Conservation (phyloP, 2,888 invertebrate species). For the Drosophila bunnanda region DNA sequence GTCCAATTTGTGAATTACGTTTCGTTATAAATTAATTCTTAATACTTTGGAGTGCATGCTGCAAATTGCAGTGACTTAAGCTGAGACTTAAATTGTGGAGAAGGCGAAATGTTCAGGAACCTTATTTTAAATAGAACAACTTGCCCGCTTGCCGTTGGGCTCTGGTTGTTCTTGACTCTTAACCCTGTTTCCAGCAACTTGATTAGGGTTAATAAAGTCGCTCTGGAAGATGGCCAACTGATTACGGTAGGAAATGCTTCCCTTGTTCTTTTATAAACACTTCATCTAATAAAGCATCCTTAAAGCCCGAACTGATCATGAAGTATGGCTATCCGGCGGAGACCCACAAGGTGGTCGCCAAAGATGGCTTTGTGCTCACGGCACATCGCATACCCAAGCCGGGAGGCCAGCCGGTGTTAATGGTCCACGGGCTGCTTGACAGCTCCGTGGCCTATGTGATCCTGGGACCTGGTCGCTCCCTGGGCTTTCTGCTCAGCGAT, state of each 20-base stretch:
- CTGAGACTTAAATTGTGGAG: neutral
- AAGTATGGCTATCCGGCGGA: slow-evolving; percentile 88
- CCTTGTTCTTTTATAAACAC: neutral
- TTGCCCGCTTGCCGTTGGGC: neutral
- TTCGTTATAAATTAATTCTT: slow-evolving; percentile 4
- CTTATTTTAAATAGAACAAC: neutral
- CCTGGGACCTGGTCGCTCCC: slow-evolving; percentile 87
- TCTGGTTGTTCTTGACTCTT: slow-evolving; percentile 18
- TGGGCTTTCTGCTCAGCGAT: slow-evolving; percentile 87
- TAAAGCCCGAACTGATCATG: slow-evolving; percentile 63
- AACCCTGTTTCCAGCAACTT: neutral
- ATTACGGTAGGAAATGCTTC: slow-evolving; percentile 34
- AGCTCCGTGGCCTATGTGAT: slow-evolving; percentile 90
- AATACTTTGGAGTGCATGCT: slow-evolving; percentile 3
- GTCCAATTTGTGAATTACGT: slow-evolving; percentile 18
- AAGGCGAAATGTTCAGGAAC: neutral
- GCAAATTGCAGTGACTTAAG: slow-evolving; percentile 15
- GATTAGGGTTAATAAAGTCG: slow-evolving; percentile 3
- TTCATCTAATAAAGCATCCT: too few species aligned
- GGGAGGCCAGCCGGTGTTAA: slow-evolving; percentile 86
- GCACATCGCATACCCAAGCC: slow-evolving; percentile 88
- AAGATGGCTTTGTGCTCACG: slow-evolving; percentile 90
- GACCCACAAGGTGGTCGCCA: slow-evolving; percentile 87
- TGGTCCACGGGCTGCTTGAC: slow-evolving; percentile 90
- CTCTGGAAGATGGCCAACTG: slow-evolving; percentile 47